These are phyloP conservation scores for Microchrysa polita DNA, from an alignment of 2,888 invertebrate genomes.

Conservation along the genomic window DNA sequence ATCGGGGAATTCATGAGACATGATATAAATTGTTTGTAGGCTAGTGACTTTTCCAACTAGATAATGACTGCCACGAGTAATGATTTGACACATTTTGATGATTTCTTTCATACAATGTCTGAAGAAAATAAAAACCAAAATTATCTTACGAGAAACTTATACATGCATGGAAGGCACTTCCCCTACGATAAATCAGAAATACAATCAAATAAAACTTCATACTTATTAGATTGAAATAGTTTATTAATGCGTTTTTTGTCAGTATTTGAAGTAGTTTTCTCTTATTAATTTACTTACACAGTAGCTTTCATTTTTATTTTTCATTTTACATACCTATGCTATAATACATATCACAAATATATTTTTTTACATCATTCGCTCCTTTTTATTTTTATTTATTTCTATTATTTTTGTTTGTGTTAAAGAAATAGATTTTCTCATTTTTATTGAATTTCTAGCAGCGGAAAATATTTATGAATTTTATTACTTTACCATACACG, in stretches of 20 bases:
- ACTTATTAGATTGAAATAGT: conserved; percentile 47
- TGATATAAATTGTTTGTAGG: too few relatives aligned
- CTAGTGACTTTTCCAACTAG: too few relatives aligned
- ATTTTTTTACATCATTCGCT: conserved; percentile 40
- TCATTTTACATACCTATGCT: conserved; percentile 49
- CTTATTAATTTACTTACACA: conserved; percentile 45
- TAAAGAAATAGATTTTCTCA: conserved; percentile 1
- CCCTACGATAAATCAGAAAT: too few relatives aligned
- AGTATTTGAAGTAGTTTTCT: conserved; percentile 44
- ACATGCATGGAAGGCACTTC: too few relatives aligned
- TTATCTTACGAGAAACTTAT: too few relatives aligned
- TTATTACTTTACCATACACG: background rate
- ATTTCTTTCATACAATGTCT: too few relatives aligned
- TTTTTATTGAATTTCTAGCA: background rate
- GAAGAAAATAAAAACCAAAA: too few relatives aligned
- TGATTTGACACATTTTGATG: too few relatives aligned
- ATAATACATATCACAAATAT: conserved; percentile 52
- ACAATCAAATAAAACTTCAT: background rate
- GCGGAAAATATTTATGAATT: background rate
- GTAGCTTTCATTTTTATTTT: conserved; percentile 35
- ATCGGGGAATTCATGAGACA: too few relatives aligned
- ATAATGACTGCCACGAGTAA: too few relatives aligned
- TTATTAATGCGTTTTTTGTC: conserved; percentile 50
- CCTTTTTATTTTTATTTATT: conserved; percentile 24
- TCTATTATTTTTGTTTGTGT: conserved; percentile 35